A percentile compares a stretch with the other conserved stretches of the same genome.
Conservation (phyloP, 2,113 vertebrate species). For the Barnardius zonarius region DNA sequence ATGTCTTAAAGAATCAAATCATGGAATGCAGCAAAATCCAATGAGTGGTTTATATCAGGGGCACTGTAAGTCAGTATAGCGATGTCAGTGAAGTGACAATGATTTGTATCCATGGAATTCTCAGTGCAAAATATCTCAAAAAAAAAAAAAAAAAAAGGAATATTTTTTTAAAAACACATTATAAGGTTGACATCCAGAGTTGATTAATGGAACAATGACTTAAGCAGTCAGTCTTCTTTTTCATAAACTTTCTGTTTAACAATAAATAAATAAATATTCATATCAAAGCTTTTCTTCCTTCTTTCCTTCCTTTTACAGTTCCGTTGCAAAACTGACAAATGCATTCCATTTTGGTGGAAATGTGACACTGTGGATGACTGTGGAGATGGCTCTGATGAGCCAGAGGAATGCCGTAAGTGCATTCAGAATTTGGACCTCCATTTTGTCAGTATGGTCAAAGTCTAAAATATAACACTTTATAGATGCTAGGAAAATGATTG, state of each 20-base stretch:
- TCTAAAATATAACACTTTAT: neutral
- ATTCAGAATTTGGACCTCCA: fast-evolving
- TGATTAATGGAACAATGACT: neutral
- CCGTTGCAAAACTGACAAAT: conserved; percentile 96
- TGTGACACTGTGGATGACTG: conserved; percentile 98
- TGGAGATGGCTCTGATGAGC: conserved; percentile 96
- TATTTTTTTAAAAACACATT: neutral
- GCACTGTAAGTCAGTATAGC: neutral
- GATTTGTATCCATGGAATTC: neutral
- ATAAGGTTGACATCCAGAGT: neutral
- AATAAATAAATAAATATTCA: neutral
- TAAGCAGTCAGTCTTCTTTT: neutral
- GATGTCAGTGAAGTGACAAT: neutral
- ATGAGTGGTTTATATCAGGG: neutral
- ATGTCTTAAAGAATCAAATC: neutral
- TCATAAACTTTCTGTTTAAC: neutral
- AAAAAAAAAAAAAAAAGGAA: neutral
- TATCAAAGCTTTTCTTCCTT: neutral
- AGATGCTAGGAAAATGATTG: too few species aligned
- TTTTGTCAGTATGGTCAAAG: neutral
- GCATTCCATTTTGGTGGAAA: conserved; percentile 99
- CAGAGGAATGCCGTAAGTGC: conserved; percentile 92
- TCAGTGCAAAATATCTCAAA: neutral
- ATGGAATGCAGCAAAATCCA: neutral
- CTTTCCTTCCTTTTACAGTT: conserved; percentile 76